A percentile compares a stretch with the other conserved stretches of the same genome.
Conservation (phyloP, 2,113 vertebrate species). For the Chaenocephalus aceratus region DNA sequence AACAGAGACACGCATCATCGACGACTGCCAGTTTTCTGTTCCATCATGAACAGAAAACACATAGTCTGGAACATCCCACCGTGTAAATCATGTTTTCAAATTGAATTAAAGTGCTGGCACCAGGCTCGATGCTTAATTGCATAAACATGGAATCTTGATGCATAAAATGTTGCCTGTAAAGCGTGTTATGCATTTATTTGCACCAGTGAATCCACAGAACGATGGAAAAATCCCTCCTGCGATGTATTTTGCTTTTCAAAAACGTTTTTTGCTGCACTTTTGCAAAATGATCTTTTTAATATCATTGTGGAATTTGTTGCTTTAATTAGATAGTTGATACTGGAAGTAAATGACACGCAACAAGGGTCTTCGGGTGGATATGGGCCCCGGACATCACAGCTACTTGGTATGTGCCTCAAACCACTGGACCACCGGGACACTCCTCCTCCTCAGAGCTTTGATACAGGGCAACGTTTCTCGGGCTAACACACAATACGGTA, state of each 20-base stretch:
- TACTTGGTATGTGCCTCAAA: constrained; percentile 41
- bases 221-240: constrained; percentile 3
- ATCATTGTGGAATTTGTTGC: not conserved
- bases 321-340: constrained; percentile 1
- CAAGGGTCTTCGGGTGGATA: constrained; percentile 41
- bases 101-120: constrained; percentile 62
- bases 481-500: constrained; percentile 50
- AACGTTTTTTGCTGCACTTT: not conserved
- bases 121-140: constrained; percentile 31
- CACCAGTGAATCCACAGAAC: constrained; percentile 36
- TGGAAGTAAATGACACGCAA: constrained; percentile 29
- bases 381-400: constrained; percentile 37
- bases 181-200: constrained; percentile 41
- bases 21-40: constrained; percentile 49
- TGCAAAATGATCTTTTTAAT: not conserved
- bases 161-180: constrained; percentile 55
- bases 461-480: constrained; percentile 34
- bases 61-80: constrained; percentile 36
- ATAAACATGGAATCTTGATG: constrained; percentile 64
- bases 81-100: constrained; percentile 62
- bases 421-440: constrained; percentile 63
- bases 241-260: not conserved
- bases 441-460: constrained; percentile 30
- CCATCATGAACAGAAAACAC: constrained; percentile 52
- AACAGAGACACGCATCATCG: constrained; percentile 66